Conservation (phyloP, 2,113 vertebrate genomes). For the cat (Felis catus) region DNA sequence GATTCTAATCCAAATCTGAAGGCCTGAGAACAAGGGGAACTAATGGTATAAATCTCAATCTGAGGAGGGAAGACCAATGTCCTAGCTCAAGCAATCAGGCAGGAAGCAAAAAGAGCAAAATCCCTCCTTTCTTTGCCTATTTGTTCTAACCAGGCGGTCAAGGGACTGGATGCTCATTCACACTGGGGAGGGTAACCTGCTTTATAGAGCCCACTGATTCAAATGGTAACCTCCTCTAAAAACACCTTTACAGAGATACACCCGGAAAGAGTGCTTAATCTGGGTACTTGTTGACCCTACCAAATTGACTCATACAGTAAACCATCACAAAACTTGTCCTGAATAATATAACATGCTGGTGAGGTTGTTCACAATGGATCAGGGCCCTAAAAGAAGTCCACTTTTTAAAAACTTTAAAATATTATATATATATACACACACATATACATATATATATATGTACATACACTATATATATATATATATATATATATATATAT, state of each 20-base stretch:
- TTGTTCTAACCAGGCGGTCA: neutral
- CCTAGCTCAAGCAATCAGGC: neutral
- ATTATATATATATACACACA: accelerated
- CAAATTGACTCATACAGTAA: neutral
- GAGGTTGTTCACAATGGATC: neutral
- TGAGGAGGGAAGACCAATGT: neutral
- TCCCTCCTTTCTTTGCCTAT: neutral
- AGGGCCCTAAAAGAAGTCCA: neutral
- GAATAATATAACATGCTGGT: neutral
- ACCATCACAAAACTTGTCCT: neutral
- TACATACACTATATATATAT: too few species aligned
- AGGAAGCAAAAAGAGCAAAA: neutral
- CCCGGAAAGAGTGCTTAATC: neutral
- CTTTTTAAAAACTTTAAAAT: neutral
- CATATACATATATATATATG: accelerated
- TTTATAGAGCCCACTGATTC: neutral
- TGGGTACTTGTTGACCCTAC: too few species aligned
- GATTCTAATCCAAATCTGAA: neutral
- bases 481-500: neutral
- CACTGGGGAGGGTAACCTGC: too few species aligned
- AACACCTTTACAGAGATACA: neutral
- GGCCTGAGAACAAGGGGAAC: neutral
- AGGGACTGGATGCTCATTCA: neutral
- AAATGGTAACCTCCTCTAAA: neutral
- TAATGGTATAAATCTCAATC: neutral